Percentiles rank a stretch among this genome's conserved stretches.
Evolutionary conservation across 2,113 vertebrate genomes (phyloP).

Genomic region (Oncorhynchus gorbuscha): DNA sequence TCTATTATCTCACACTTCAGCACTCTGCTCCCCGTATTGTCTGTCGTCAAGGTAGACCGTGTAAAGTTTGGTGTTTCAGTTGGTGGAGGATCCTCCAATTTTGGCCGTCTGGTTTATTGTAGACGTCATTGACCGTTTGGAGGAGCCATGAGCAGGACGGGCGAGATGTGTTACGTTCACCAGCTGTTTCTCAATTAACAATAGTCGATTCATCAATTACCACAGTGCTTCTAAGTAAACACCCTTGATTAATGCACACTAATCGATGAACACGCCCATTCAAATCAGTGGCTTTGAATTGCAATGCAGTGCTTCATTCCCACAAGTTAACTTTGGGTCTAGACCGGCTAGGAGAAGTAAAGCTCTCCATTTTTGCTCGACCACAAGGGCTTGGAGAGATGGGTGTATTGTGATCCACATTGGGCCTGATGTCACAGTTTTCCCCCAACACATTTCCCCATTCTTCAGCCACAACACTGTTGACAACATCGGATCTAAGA

Average conservation of each 20-base stretch:
- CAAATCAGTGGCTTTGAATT: constrained; percentile 43
- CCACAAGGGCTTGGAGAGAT: too few relatives aligned
- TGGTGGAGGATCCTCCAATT: constrained; percentile 17
- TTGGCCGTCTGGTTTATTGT: constrained; percentile 11
- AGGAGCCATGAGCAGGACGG: not conserved
- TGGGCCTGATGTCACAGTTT: too few relatives aligned
- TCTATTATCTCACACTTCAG: not conserved
- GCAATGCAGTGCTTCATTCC: not conserved
- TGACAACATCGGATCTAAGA: too few relatives aligned
- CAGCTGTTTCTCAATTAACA: constrained; percentile 41
- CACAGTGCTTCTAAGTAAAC: constrained; percentile 48
- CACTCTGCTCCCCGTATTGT: not conserved
- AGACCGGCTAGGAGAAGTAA: too few relatives aligned
- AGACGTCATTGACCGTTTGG: constrained; percentile 36
- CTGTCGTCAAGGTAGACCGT: not conserved
- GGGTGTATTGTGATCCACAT: too few relatives aligned
- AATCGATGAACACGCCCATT: constrained; percentile 54
- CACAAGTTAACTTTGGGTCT: too few relatives aligned
- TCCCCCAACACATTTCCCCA: too few relatives aligned
- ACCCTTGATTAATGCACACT: constrained; percentile 55
- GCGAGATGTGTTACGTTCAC: constrained; percentile 49
- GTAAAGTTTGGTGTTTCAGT: constrained; percentile 11
- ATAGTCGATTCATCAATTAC: constrained; percentile 47
- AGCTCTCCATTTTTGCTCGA: too few relatives aligned
- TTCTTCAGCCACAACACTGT: too few relatives aligned